phyloP scores from a whole-genome alignment of 2,888 invertebrate species.

The Eristalinus aeneus region DNA sequence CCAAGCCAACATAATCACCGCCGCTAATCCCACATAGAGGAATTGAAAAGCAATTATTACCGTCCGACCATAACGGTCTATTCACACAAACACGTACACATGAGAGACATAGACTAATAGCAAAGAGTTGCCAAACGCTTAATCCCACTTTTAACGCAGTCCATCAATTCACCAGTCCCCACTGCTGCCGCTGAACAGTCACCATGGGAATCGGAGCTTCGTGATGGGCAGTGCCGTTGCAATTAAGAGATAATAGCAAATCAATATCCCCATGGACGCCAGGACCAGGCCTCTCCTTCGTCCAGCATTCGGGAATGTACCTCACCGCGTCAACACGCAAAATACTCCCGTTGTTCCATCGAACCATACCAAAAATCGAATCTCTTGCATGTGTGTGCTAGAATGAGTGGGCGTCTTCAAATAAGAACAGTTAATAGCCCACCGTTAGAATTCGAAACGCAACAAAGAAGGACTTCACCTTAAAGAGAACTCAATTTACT shows the following conservation, averaged over 20 bases:
- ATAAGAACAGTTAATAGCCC: conserved; percentile 34
- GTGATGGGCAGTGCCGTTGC: conserved; percentile 52
- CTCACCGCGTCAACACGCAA: background rate
- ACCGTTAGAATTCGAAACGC: background rate
- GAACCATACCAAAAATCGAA: conserved; percentile 6
- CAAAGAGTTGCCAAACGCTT: conserved; percentile 46
- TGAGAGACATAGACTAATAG: conserved; percentile 11
- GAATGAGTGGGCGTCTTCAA: conserved; percentile 6
- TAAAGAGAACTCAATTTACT: conserved; percentile 72
- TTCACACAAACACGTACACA: background rate
- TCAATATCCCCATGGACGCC: conserved; percentile 52
- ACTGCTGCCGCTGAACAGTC: background rate
- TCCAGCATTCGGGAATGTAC: conserved; percentile 19
- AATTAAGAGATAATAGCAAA: conserved; percentile 65
- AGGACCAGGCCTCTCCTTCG: conserved; percentile 26
- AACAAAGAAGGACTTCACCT: conserved; percentile 6
- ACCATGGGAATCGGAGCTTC: conserved; percentile 26
- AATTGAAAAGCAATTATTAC: conserved; percentile 58
- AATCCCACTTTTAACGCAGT: conserved; percentile 61
- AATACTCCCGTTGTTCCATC: background rate
- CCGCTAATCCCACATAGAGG: conserved; percentile 37
- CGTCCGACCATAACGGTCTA: conserved; percentile 28
- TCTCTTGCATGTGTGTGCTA: background rate
- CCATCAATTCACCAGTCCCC: conserved; percentile 29
- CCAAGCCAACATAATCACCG: conserved; percentile 47